phyloP scores from a whole-genome alignment of 2,113 vertebrate genomes.

The Colossoma macropomum region DNA sequence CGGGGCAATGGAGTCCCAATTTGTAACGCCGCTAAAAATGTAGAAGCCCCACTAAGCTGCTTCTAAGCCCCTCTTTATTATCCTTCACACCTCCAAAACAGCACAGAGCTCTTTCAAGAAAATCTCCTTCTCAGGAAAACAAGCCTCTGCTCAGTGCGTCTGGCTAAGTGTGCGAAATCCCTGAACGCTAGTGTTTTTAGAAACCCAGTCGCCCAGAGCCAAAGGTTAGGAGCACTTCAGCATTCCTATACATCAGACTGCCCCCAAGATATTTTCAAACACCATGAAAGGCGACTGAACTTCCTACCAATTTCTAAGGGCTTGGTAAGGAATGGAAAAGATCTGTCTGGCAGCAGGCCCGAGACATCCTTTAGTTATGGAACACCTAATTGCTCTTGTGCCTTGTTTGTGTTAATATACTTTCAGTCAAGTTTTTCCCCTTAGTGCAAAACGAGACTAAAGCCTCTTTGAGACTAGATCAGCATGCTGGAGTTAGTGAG shows the following conservation, averaged over 20 bases:
- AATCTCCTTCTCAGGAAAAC: constrained; percentile 48
- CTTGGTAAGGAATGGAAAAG: constrained; percentile 26
- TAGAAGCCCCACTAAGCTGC: constrained; percentile 63
- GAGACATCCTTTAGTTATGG: constrained; percentile 21
- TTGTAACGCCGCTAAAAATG: constrained; percentile 73
- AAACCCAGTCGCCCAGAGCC: constrained; percentile 36
- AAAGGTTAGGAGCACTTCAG: constrained; percentile 52
- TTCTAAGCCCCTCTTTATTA: constrained; percentile 73
- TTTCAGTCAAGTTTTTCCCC: background rate
- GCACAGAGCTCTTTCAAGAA: constrained; percentile 42
- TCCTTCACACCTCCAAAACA: constrained; percentile 71
- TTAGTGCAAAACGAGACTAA: background rate
- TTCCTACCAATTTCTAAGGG: constrained; percentile 45
- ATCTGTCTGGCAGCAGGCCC: constrained; percentile 17
- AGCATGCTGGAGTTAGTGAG: background rate
- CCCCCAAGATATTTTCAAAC: constrained; percentile 48
- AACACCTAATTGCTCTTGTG: constrained; percentile 6
- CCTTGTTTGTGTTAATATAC: constrained; percentile 12
- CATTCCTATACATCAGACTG: constrained; percentile 39
- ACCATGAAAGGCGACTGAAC: constrained; percentile 42
- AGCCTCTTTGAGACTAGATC: background rate
- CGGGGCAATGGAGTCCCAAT: constrained; percentile 59
- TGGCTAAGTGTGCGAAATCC: constrained; percentile 44
- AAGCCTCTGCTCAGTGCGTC: constrained; percentile 16
- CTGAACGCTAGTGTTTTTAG: constrained; percentile 35